Percentiles rank a stretch among this genome's conserved stretches.
Conservation (phyloP, 2,888 invertebrate genomes). For the Spialia ferax region DNA sequence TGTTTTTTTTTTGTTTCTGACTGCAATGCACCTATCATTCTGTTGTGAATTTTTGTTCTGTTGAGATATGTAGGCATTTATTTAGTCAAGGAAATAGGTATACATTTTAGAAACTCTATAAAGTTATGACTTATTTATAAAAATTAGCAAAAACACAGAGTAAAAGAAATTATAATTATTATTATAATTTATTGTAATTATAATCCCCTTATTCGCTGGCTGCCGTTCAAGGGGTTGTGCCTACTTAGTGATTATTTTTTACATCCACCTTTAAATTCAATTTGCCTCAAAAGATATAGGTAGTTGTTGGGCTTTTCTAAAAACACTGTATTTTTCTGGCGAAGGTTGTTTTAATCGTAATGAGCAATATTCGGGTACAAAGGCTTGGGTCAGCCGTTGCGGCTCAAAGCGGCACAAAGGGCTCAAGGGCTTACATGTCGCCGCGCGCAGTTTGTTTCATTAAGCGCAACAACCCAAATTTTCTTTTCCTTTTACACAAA, state of each 20-base stretch:
- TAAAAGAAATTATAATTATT: too few species aligned
- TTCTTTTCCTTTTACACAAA: conserved; percentile 70
- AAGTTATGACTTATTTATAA: too few species aligned
- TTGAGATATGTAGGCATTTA: too few species aligned
- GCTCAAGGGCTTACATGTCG: conserved; percentile 80
- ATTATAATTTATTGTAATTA: too few species aligned
- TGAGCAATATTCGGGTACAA: conserved; percentile 74
- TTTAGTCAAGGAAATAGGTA: too few species aligned
- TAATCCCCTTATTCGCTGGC: too few species aligned
- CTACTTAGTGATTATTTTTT: background rate
- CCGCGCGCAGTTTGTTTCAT: conserved; percentile 71
- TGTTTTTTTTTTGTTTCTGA: background rate
- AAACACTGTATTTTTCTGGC: background rate
- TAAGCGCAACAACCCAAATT: conserved; percentile 67
- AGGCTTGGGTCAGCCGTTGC: conserved; percentile 64
- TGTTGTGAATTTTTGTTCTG: too few species aligned
- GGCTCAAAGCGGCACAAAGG: conserved; percentile 80
- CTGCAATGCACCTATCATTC: too few species aligned
- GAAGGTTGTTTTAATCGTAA: conserved; percentile 66
- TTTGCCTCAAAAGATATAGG: background rate
- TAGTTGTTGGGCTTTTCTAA: background rate
- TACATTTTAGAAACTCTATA: too few species aligned
- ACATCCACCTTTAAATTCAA: background rate
- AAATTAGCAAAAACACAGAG: too few species aligned
- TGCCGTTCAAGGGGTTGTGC: background rate